phyloP scores from a whole-genome alignment of 1,140 invertebrate genomes.

The Pseudobourletiella spinata region DNA sequence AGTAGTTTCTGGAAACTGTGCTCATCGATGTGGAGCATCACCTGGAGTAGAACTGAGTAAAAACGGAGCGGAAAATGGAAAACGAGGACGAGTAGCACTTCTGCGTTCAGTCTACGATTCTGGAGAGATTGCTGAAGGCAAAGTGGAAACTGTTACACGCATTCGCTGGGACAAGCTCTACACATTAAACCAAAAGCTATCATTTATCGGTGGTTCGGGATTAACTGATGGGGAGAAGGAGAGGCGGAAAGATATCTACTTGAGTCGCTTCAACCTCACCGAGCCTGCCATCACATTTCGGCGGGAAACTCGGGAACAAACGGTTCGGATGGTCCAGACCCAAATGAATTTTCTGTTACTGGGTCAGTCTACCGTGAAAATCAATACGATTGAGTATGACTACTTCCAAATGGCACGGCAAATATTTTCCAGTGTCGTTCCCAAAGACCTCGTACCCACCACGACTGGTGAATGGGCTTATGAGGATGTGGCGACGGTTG shows the following conservation, averaged over 20 bases:
- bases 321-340: conserved; percentile 12
- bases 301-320: conserved; percentile 12
- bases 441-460: neutral
- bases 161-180: neutral
- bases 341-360: conserved; percentile 5
- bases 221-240: neutral
- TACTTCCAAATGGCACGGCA: neutral
- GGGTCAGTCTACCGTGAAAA: neutral
- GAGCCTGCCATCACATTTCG: neutral
- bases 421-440: neutral
- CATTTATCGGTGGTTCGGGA: neutral
- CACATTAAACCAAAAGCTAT: neutral
- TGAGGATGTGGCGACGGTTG: neutral
- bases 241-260: neutral
- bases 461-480: neutral
- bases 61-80: neutral
- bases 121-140: too few species aligned
- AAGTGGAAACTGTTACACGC: too few species aligned
- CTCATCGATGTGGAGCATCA: neutral
- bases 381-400: conserved; percentile 5
- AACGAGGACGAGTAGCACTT: neutral
- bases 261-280: neutral
- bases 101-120: neutral
- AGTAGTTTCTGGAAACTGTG: neutral
- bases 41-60: neutral